Percentiles rank a stretch among this genome's conserved stretches.
These are phyloP conservation scores for Elysia crispata DNA, from an alignment of 2,888 invertebrate genomes.

Conservation along the genomic window DNA sequence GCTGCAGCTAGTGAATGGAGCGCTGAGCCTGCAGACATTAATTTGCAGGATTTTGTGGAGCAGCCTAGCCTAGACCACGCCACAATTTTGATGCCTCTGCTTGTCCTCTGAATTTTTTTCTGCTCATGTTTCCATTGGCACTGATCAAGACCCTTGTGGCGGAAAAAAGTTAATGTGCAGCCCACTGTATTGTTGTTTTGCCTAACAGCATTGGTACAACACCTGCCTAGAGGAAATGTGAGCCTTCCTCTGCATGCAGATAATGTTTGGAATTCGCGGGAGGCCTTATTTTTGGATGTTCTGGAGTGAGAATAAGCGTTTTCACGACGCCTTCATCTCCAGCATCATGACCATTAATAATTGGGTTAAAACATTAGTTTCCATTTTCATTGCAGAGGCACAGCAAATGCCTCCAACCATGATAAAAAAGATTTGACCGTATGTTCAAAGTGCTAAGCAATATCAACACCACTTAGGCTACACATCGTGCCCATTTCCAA, in stretches of 20 bases:
- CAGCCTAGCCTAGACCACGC: no score
- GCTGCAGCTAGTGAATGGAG: no score
- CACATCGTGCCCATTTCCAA: background rate
- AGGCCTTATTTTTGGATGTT: background rate
- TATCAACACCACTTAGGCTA: background rate
- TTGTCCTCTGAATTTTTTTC: no score
- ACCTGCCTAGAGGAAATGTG: constrained; percentile 40
- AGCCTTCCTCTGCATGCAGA: constrained; percentile 42
- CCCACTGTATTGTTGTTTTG: background rate
- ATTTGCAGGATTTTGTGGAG: no score
- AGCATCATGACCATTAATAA: constrained; percentile 15
- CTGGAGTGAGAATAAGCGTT: constrained; percentile 13
- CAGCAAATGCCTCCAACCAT: background rate
- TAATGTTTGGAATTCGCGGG: constrained; percentile 14
- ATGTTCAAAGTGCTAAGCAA: constrained; percentile 41
- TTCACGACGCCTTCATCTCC: background rate
- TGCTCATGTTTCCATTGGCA: no score
- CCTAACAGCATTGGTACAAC: no score
- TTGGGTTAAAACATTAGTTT: constrained; percentile 18
- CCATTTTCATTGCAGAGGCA: constrained; percentile 43
- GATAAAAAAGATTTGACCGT: constrained; percentile 40
- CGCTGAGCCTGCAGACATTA: no score
- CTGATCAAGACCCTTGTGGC: no score
- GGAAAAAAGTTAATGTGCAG: no score
- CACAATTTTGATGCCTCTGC: no score